Base-by-base conservation (phyloP, 2,888 invertebrate genomes). In the Hartigia nigra region DNA sequence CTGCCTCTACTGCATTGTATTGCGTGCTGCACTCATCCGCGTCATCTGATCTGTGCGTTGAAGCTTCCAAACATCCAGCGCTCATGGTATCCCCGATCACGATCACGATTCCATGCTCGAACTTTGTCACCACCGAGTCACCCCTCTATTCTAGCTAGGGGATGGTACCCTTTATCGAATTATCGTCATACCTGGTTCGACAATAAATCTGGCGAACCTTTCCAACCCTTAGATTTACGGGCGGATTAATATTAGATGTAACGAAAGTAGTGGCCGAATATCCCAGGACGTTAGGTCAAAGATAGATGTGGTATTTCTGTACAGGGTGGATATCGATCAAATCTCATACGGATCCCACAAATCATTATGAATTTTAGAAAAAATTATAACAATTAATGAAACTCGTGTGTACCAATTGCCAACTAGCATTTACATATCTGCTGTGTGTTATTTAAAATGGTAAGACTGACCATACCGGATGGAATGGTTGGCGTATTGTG, bases 171-270 rank as follows among this genome's bases (percentile, higher is more conserved):
- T 88, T 88, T 88, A 88, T 89, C 88, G 85, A 87, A 88, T 89
- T 88, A 90, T 88, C 88, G 87, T 86, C 84, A 83, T 87, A 89
- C 85, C 86, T 88, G 87, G 55, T 55, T 86, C 85, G 83, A 84
- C 86, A 85, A 89, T 89, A 89, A 89, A 89, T 87, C 87, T 81
- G 81, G 70, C 82, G 82, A 82, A 74, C 82, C 81, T 80, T 80
- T 80, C 75, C 79, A 82, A 80, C 82, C 77, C 78, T 75, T 80
- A 81, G 86, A 88, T 88, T 87, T 87, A 86, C 84, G 84, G 80
- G 77, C 79, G 87, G 86, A 87, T 87, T 88, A 88, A 88, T 88
- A 87, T 84, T 83, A 86, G 85, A 79, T 85, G 78, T 79, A 79
- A 80, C 81, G 80, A 83, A 84, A 84, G 31, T 32, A 34, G 4